Base-by-base conservation (phyloP, 2,797 vertebrate species). In the Oryzias dopingdopingensis region DNA sequence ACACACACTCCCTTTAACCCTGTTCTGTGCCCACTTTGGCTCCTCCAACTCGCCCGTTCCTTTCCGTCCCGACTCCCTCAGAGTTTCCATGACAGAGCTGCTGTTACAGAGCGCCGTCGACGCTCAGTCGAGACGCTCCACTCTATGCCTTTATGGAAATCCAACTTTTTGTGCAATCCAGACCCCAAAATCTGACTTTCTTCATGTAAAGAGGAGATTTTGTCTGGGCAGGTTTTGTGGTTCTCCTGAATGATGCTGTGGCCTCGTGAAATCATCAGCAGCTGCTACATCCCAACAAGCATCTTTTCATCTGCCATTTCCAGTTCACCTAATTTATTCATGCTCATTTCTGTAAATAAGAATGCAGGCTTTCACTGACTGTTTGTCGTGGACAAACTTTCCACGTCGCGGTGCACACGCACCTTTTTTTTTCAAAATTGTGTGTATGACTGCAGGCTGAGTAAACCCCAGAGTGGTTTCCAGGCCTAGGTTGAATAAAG, bases 401-500 rank as follows among this genome's bases (percentile, higher is more conserved):
- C 86, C 85, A 84, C 67, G 80, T 63, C 13, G 16, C 52, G 53
- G 48, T 56, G 4, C 60, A 56, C 63, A 65, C 70, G 49, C 32
- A 49, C 29, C 45, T 22, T 42, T 37, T 46, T 51, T 37, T 32
- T 10, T 10, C n/a, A n/a, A 12, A 37, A 37, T 10, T 73, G 67
- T 72, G 60, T 65, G 6, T 75, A 5, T 76, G 77, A 62, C 70
- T 61, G 56, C 69, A 79, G 81, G 79, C 82, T 85, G 71, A 85
- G 82, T 86, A 89, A 88, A 89, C 76, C 80, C 69, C 45, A 55
- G 82, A 67, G 74, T 67, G 72, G 74, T 84, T 88, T 89, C 87
- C 86, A 83, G 83, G 76, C 80, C 49, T 77, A 72, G 67, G 74
- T 71, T 79, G 92, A 93, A 96, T 94, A 97, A 96, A 96, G 95